Evolutionary conservation across 2,797 vertebrate genomes (phyloP), one percentile per base, ranked within the genome.

Genomic region (Crocidura indochinensis): DNA sequence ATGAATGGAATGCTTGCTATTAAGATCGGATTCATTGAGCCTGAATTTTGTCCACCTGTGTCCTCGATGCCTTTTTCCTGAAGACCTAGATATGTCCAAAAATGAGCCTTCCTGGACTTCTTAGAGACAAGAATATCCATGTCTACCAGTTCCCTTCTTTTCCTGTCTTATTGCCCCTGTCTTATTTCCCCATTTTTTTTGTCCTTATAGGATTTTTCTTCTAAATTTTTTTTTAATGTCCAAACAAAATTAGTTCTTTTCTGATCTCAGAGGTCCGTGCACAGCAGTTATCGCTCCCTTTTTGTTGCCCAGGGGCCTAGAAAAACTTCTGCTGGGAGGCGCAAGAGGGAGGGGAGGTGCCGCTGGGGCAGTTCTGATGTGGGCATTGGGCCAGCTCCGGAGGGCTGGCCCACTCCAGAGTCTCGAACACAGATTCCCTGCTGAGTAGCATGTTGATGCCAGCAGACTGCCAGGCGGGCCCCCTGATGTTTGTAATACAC

Each of bases 391-490:
- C 94, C 94, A 95, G 88, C 84, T 90, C 86, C 0, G 56, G 86
- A 94, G 95, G 91, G 24, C 73, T 69, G 87, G 87, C 29, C 84
- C 67, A 56, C 78, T 69, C 84, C 12, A 12, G 81, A 94, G 68
- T 91, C 78, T 77, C 0, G 4, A 95, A 94, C 84, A 92, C 94
- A 95, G 93, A 76, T 79, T 87, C 72, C 95, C 88, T 51, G 79
- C 96, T 87, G 95, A 74, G 94, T 26, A 56, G 91, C 47, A 38
- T 60, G 29, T 85, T 44, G 92, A 86, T 89, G 79, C 93, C 94
- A 95, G 90, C 91, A 91, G 94, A 94, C 88, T 77, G 93, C 94
- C 90, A 93, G 92, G 94, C 81, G 38, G 94, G 90, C 60, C 91
- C 84, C 93, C 92, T 85, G 88, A 80, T 93, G 94, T 93, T 94